phyloP scores from a whole-genome alignment of 1,140 invertebrate genomes.

The Spodoptera litura region DNA sequence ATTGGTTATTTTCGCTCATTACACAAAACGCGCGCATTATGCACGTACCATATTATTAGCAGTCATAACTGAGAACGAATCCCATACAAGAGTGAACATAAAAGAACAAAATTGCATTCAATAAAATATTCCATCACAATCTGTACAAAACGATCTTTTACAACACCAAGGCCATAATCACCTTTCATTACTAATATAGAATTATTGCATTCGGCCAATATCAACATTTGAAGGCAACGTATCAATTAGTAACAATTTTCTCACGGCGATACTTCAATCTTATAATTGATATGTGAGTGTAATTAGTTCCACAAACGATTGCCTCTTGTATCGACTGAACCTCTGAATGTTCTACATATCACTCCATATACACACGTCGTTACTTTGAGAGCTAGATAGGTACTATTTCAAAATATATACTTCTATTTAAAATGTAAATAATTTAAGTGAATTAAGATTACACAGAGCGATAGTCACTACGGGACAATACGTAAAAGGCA shows the following conservation, averaged over 20 bases:
- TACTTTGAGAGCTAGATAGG: slow-evolving; percentile 35
- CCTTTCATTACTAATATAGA: slow-evolving; percentile 58
- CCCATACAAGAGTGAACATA: slow-evolving; percentile 45
- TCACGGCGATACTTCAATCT: slow-evolving; percentile 52
- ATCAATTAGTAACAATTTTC: slow-evolving; percentile 58
- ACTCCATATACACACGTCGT: slow-evolving; percentile 1
- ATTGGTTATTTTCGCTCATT: slow-evolving; percentile 53
- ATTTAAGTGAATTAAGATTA: slow-evolving; percentile 40
- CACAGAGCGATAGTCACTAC: slow-evolving; percentile 61
- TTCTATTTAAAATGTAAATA: slow-evolving; percentile 46
- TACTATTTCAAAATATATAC: slow-evolving; percentile 40
- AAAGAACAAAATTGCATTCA: slow-evolving; percentile 49
- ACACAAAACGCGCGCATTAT: slow-evolving; percentile 51
- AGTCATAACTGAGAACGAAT: slow-evolving; percentile 59
- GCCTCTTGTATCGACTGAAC: neutral
- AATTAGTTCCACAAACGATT: slow-evolving; percentile 54
- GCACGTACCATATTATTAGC: slow-evolving; percentile 57
- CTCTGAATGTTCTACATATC: slow-evolving; percentile 24
- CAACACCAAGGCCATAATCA: slow-evolving; percentile 59
- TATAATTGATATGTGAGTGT: slow-evolving; percentile 62
- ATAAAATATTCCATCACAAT: slow-evolving; percentile 50
- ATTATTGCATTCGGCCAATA: slow-evolving; percentile 63
- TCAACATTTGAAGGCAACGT: slow-evolving; percentile 59
- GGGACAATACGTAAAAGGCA: slow-evolving; percentile 74
- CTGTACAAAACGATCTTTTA: slow-evolving; percentile 56